Conservation (phyloP, 2,888 invertebrate genomes). For the Hyles lineata region DNA sequence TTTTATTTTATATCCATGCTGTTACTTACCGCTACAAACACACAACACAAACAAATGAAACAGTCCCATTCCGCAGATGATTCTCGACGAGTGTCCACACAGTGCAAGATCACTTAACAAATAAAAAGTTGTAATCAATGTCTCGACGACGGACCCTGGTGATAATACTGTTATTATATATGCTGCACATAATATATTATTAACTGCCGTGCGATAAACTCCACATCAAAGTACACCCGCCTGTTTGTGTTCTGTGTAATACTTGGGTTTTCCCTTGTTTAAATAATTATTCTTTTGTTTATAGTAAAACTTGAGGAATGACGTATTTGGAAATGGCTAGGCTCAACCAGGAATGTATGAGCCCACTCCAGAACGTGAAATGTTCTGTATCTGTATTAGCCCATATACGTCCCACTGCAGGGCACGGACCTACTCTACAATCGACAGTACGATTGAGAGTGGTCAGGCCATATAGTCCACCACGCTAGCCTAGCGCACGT, state of each 20-base stretch:
- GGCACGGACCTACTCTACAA: too few species aligned
- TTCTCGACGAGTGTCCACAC: neutral
- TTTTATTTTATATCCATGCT: neutral
- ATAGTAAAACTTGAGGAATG: neutral
- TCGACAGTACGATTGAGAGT: too few species aligned
- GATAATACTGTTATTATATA: constrained; percentile 34
- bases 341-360: too few species aligned
- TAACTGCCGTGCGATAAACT: constrained; percentile 2
- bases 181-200: constrained; percentile 18
- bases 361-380: too few species aligned
- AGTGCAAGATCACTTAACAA: constrained; percentile 5
- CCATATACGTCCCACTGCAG: too few species aligned
- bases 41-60: neutral
- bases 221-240: constrained; percentile 4
- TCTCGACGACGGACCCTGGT: constrained; percentile 35
- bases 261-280: neutral
- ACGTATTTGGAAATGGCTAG: neutral
- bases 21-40: constrained; percentile 1
- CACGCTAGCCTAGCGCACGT: too few species aligned
- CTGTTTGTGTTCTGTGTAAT: neutral
- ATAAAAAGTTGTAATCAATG: constrained; percentile 24
- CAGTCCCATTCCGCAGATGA: neutral
- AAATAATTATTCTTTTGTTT: neutral
- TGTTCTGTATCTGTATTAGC: too few species aligned
- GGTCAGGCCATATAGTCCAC: too few species aligned